These are phyloP conservation scores for Anastrepha ludens DNA, from an alignment of 1,140 invertebrate genomes.

Conservation along the genomic window DNA sequence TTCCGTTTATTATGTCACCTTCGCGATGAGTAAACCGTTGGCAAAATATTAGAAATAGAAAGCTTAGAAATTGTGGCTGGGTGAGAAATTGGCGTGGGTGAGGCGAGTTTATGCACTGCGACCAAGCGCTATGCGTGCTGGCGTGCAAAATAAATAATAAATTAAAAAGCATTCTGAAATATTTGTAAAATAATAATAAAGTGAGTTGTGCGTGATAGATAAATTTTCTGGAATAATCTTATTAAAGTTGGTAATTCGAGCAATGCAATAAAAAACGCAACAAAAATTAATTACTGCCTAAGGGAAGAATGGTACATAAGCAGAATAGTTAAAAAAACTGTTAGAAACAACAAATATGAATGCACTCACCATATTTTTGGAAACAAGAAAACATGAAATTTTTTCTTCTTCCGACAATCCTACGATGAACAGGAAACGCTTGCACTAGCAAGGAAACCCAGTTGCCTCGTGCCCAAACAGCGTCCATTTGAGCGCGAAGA, in stretches of 20 bases:
- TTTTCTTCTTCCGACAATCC: background rate
- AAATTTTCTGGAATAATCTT: conserved; percentile 25
- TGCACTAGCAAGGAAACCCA: background rate
- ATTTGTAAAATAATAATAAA: background rate
- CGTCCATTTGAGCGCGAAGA: background rate
- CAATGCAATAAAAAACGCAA: background rate
- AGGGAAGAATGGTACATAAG: background rate
- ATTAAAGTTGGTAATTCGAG: conserved; percentile 4
- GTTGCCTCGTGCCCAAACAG: too few species aligned
- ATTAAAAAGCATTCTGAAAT: background rate
- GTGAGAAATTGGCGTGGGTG: background rate
- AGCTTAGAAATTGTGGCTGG: background rate
- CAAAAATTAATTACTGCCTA: background rate
- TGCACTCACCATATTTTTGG: too few species aligned
- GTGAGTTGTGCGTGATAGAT: conserved; percentile 12
- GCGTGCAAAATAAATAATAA: background rate
- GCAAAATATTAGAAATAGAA: conserved; percentile 10
- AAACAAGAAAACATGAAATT: background rate
- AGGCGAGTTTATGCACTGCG: conserved; percentile 25
- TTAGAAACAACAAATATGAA: background rate
- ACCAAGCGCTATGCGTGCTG: background rate
- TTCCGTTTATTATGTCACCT: conserved; percentile 52
- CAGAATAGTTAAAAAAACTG: background rate
- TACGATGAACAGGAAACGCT: background rate
- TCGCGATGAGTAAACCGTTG: background rate